Base-by-base conservation (phyloP, 2,888 invertebrate species). In the Drosophila pseudotakahashii region DNA sequence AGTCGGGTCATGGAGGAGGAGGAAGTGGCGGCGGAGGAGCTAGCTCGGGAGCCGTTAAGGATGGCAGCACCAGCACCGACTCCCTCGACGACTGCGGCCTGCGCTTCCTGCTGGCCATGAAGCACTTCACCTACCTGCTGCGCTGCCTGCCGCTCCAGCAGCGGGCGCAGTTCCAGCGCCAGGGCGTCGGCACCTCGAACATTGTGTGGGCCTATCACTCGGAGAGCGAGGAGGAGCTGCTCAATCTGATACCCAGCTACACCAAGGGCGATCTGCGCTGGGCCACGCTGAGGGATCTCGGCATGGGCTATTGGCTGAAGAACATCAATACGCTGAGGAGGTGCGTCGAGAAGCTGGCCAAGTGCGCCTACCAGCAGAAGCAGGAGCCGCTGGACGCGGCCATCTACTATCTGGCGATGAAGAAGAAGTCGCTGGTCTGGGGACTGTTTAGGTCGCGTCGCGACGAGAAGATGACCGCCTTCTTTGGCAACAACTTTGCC, bases 141-240 rank as follows among this genome's bases (percentile, higher is more conserved):
- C 95, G 98, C 32, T 99, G 99, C 90, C 93, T 99, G 66, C 98
- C 99, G 0, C 93, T 98, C 10, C 96, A 95, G 0, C 98, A 99
- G 91, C 94, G 99, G 58, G 95, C 96, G 0, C 94, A 95, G 60
- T 94, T 98, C 76, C 97, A 98, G 88, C 95, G 96, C 58, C 95
- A 96, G 76, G 98, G 98, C 23, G 96, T 97, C 1, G 96, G 96
- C 37, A 96, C 96, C 10, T 96, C 98, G 81, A 98, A 98, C 92
- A 94, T 99, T 19, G 98, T 98, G 3, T 99, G 99, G 99, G 99
- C 99, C 0, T 99, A 98, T 93, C 99, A 99, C 92, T 99, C 99
- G 0, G 99, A 99, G 92, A 97, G 98, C 19, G 98, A 98, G 91
- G 98, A 98, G 85, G 99, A 99, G 91, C 93, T 99, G 60, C 92